Evolutionary conservation across 1,140 invertebrate genomes (phyloP), one percentile per base, ranked within the genome.

Genomic region (Cotesia vestalis): DNA sequence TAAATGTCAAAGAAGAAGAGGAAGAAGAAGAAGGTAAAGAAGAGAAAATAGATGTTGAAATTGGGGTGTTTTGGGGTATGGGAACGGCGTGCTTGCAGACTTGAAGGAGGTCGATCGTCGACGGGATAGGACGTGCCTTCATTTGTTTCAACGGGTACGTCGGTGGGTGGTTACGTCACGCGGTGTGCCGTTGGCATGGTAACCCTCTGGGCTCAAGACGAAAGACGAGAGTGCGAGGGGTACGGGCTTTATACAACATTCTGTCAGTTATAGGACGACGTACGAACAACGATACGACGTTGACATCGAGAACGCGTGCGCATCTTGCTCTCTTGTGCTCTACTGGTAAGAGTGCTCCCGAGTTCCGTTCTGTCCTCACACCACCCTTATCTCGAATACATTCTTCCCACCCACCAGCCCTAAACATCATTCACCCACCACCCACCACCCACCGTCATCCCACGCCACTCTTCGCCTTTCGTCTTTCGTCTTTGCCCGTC

Each of bases 81-180:
- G 40, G 40, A 46, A 46, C 40, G 66, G 34, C 27, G 35, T 55
- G 12, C 17, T 52, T 66, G 62, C 8, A 61, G 35, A 55, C 36
- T 68, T 60, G 67, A 66, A 55, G 53, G 70, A 27, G 46, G 71
- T 69, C 62, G 46, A 75, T 71, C 34, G 71, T 68, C 20, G 72
- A 64, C 75, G 78, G 76, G 80, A 78, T 80, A 84, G 84, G 79
- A 84, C 82, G 83, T 83, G 83, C 83, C 86, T 87, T 86, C 86
- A 86, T 86, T 87, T 87, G 86, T 87, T 86, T 87, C 86, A 86
- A 76, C 79, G 81, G 84, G 81, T 73, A 84, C 76, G 78, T 71
- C 69, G 74, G 78, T 76, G 78, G 81, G 77, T 86, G 82, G 84
- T 85, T 85, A 85, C 85, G 84, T 84, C 83, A 85, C 83, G 82